phyloP scores from a whole-genome alignment of 2,888 invertebrate species.

The Apotomis turbidana region DNA sequence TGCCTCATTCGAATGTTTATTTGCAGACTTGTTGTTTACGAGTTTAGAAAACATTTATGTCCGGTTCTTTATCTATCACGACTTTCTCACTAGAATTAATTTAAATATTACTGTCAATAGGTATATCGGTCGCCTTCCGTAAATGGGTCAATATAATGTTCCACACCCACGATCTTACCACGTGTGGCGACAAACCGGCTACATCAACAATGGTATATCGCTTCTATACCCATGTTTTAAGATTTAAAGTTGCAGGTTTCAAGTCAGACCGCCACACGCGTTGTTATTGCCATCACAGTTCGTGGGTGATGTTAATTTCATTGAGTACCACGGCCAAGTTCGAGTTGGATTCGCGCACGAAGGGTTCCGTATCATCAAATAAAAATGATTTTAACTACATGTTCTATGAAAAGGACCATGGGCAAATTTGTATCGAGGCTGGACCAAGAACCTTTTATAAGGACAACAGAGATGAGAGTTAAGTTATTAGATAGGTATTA shows the following conservation, averaged over 20 bases:
- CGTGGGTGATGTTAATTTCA: not conserved
- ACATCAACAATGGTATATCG: not conserved
- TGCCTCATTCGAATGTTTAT: too few species aligned
- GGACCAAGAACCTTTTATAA: too few species aligned
- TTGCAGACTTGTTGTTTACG: too few species aligned
- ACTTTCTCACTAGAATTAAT: not conserved
- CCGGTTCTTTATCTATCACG: too few species aligned
- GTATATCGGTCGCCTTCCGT: constrained; percentile 8
- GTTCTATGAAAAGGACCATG: too few species aligned
- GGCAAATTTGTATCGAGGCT: too few species aligned
- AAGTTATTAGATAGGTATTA: too few species aligned
- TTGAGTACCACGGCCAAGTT: not conserved
- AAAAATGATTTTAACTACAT: too few species aligned
- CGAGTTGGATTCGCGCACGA: too few species aligned
- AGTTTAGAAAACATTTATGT: too few species aligned
- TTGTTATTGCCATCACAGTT: not conserved
- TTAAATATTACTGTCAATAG: not conserved
- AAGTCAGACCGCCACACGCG: constrained; percentile 7
- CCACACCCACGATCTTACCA: constrained; percentile 2
- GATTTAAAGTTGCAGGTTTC: not conserved
- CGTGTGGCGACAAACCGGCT: not conserved
- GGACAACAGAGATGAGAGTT: too few species aligned
- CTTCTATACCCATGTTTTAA: not conserved
- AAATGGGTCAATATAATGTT: constrained; percentile 10
- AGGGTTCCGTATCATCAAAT: too few species aligned